phyloP scores from a whole-genome alignment of 2,113 vertebrate species.

The Pseudonaja textilis region DNA sequence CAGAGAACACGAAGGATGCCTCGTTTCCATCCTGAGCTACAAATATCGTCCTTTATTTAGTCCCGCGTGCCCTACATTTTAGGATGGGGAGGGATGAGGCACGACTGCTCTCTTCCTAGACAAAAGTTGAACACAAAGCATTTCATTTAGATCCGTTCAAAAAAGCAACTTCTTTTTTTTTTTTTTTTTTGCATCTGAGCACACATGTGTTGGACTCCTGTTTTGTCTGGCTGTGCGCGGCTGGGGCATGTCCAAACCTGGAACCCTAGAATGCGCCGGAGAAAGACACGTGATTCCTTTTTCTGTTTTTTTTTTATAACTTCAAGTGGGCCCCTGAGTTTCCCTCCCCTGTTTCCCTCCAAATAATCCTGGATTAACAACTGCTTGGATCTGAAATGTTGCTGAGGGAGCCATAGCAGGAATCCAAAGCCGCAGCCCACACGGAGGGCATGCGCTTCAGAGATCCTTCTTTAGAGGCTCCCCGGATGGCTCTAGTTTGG shows the following conservation, averaged over 20 bases:
- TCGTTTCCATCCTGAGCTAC: background rate
- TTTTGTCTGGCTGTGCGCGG: conserved; percentile 52
- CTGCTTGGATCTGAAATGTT: conserved; percentile 51
- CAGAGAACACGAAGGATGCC: background rate
- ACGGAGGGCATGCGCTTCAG: conserved; percentile 40
- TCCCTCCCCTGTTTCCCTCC: background rate
- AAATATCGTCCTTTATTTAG: background rate
- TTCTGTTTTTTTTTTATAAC: conserved; percentile 65
- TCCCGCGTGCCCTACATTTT: background rate
- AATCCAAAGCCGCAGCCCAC: conserved; percentile 28
- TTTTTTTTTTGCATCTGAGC: conserved; percentile 38
- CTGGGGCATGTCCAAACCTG: conserved; percentile 45
- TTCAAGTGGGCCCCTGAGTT: conserved; percentile 32
- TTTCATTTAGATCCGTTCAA: conserved; percentile 6
- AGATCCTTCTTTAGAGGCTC: conserved; percentile 35
- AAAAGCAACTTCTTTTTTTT: conserved; percentile 31
- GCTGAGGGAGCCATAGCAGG: conserved; percentile 32
- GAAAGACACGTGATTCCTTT: conserved; percentile 52
- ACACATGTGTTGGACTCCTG: conserved; percentile 40
- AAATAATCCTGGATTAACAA: conserved; percentile 56
- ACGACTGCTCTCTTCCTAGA: background rate
- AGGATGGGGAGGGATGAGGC: background rate
- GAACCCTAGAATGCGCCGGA: conserved; percentile 51
- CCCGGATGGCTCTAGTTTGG: conserved; percentile 22
- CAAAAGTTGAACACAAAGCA: background rate